These are phyloP conservation scores for Penaeus chinensis DNA, from an alignment of 1,140 invertebrate genomes.

Conservation along the genomic window DNA sequence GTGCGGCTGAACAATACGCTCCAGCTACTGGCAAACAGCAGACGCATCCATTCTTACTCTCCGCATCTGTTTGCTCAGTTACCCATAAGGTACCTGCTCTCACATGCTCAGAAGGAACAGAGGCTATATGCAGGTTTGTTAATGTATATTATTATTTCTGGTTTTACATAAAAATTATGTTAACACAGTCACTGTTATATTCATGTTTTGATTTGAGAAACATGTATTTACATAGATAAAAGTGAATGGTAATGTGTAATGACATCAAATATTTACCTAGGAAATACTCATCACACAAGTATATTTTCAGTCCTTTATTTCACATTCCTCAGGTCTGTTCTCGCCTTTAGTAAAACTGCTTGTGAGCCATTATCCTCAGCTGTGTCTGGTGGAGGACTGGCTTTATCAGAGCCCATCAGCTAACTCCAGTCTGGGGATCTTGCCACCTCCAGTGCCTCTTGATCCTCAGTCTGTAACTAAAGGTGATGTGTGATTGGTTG, in stretches of 20 bases:
- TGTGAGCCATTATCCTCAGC: slow-evolving; percentile 93
- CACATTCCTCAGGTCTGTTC: slow-evolving; percentile 75
- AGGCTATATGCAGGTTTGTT: slow-evolving; percentile 79
- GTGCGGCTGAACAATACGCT: slow-evolving; percentile 84
- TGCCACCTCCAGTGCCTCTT: slow-evolving; percentile 47
- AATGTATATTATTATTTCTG: slow-evolving; percentile 46
- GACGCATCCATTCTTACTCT: slow-evolving; percentile 88
- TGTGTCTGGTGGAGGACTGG: slow-evolving; percentile 96
- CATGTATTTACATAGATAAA: not conserved
- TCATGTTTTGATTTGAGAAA: not conserved
- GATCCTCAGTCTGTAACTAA: slow-evolving; percentile 42
- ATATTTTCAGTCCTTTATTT: too few species aligned
- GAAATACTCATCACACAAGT: too few species aligned
- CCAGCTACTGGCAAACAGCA: slow-evolving; percentile 75
- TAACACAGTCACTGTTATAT: slow-evolving; percentile 47
- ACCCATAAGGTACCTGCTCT: slow-evolving; percentile 93
- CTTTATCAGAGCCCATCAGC: slow-evolving; percentile 69
- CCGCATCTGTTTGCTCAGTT: slow-evolving; percentile 89
- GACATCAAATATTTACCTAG: too few species aligned
- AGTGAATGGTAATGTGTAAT: too few species aligned
- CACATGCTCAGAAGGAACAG: slow-evolving; percentile 92
- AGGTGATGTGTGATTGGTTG: slow-evolving; percentile 63
- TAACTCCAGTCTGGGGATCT: slow-evolving; percentile 52
- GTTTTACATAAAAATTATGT: slow-evolving; percentile 67
- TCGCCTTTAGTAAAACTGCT: slow-evolving; percentile 86